Conservation (phyloP, 2,797 vertebrate species). For the Agapornis canus region DNA sequence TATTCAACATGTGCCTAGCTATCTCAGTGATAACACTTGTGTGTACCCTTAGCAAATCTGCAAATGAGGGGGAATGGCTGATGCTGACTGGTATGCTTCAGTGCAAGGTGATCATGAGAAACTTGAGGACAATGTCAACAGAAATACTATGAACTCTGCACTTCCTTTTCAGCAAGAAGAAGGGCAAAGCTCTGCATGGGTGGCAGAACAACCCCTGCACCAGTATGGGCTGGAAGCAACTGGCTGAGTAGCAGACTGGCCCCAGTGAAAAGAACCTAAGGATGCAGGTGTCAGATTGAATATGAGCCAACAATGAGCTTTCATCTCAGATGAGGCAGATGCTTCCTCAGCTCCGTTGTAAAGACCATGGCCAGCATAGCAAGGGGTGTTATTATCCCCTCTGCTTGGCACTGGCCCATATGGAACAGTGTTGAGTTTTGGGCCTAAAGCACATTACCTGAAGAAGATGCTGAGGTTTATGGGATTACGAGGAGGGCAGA, state of each 20-base stretch:
- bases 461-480: neutral
- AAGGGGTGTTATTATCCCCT: neutral
- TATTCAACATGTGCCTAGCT: neutral
- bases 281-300: neutral
- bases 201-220: neutral
- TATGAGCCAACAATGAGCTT: neutral
- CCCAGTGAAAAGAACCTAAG: neutral
- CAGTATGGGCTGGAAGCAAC: rapidly evolving
- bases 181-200: neutral
- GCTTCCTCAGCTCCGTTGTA: neutral
- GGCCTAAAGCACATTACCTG: neutral
- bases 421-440: neutral
- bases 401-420: neutral
- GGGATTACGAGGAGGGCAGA: neutral
- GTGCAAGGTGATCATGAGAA: neutral
- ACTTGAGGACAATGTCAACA: neutral
- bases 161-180: neutral
- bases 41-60: neutral
- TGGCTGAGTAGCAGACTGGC: neutral
- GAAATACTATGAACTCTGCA: neutral
- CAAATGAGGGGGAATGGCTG: neutral
- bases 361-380: neutral
- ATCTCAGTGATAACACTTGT: neutral
- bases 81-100: neutral
- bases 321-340: neutral